Conservation (phyloP, 2,888 invertebrate species). For the Pteria penguin region DNA sequence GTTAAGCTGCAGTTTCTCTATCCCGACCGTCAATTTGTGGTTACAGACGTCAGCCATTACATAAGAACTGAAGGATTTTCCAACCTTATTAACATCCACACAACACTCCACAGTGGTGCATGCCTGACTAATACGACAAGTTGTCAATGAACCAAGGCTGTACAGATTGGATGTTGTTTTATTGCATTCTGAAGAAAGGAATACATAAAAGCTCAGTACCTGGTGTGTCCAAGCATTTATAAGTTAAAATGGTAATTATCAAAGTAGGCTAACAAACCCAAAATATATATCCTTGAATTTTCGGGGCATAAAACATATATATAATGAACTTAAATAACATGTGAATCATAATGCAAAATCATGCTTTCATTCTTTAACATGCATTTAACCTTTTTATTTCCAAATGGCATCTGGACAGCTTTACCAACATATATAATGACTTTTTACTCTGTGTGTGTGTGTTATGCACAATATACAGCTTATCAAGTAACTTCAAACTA, state of each 20-base stretch:
- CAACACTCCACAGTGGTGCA: neutral
- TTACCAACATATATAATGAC: too few species aligned
- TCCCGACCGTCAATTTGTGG: conserved; percentile 40
- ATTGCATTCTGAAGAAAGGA: conserved; percentile 10
- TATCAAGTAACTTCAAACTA: too few species aligned
- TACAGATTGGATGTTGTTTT: conserved; percentile 2
- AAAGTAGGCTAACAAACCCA: too few species aligned
- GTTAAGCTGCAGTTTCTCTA: conserved; percentile 44
- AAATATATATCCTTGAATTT: too few species aligned
- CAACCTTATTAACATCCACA: neutral
- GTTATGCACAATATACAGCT: too few species aligned
- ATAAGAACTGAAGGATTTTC: conserved; percentile 24
- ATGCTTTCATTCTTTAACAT: neutral
- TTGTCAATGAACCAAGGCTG: neutral
- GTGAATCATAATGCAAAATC: neutral
- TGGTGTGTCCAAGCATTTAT: too few species aligned
- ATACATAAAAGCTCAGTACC: neutral
- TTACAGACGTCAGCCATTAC: conserved; percentile 44
- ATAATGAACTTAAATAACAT: too few species aligned
- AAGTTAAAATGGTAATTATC: too few species aligned
- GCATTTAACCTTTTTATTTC: too few species aligned
- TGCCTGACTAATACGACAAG: neutral
- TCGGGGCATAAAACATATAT: too few species aligned
- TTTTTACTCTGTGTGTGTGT: too few species aligned
- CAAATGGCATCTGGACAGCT: too few species aligned